Evolutionary conservation across 2,113 vertebrate genomes (phyloP), one percentile per base, ranked within the genome.

Genomic region (Pseudorectes ferrugineus): DNA sequence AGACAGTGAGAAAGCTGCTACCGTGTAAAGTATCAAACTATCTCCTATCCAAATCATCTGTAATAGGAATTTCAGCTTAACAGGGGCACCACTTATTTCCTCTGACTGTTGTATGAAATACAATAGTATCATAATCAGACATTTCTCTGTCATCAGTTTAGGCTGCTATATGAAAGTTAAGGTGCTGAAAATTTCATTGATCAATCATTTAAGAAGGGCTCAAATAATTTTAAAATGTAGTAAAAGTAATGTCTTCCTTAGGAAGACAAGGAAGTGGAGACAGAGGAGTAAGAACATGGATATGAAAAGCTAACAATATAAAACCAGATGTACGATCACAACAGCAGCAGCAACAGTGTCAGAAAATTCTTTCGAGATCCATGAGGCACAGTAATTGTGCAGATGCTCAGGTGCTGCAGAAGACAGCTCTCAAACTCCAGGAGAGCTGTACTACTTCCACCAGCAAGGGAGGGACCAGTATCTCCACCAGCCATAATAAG

Each of bases 11-110:
- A 88, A 81, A 88, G 61, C 42, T 88, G 25, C 29, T 42, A 20
- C 28, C 0, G 0, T 29, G 12, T 29, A 14, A 28, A 49, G 6
- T n/a, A 11, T 68, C 40, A 20, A 52, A 26, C 55, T 29, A 5
- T 49, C 12, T 90, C 21, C 57, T 72, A 28, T 45, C 45, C 22
- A 6, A 36, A 21, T 36, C 0, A 2, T 71, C 59, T 81, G 16
- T 49, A 58, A 74, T 1, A 58, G 55, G 51, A 62, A 65, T 83
- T 93, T 65, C 61, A 57, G 33, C 33, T 89, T 92, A 55, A 36
- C 12, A 14, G 54, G 13, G 46, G 16, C 40, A 85, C 29, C 14
- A 28, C 13, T 72, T 58, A 58, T 16, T 90, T 83, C 33, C 23
- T 86, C 33, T 71, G 45, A 51, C 19, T 61, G 13, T 45, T 71